A percentile compares a stretch with the other conserved stretches of the same genome.
phyloP scores from a whole-genome alignment of 2,113 vertebrate species.

The Brienomyrus brachyistius region DNA sequence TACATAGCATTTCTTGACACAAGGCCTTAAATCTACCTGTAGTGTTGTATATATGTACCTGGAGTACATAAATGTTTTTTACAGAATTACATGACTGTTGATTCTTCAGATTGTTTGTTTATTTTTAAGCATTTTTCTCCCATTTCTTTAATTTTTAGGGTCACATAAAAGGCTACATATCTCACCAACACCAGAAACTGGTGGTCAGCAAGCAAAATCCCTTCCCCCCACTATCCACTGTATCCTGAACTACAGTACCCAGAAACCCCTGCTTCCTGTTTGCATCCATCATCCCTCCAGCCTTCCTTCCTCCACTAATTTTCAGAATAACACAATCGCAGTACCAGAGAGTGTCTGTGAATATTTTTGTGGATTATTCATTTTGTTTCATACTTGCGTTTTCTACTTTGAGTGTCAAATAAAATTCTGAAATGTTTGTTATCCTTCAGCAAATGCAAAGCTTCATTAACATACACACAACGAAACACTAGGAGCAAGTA shows the following conservation, averaged over 20 bases:
- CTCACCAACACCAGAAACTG: constrained; percentile 95
- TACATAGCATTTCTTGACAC: background rate
- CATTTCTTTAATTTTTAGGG: constrained; percentile 60
- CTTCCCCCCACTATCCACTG: constrained; percentile 78
- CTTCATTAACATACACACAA: background rate
- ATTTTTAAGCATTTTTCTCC: background rate
- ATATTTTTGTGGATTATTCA: background rate
- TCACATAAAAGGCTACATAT: constrained; percentile 97
- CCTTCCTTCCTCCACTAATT: too few species aligned
- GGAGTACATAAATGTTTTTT: background rate
- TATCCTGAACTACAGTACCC: constrained; percentile 63
- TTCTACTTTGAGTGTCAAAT: constrained; percentile 16
- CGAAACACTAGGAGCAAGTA: background rate
- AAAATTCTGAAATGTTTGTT: constrained; percentile 12
- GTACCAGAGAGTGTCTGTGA: background rate
- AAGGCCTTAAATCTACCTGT: background rate
- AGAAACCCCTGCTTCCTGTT: constrained; percentile 27
- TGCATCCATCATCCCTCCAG: background rate
- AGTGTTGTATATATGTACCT: background rate
- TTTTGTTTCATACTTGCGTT: constrained; percentile 1
- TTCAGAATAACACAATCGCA: too few species aligned
- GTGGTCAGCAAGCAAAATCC: constrained; percentile 98
- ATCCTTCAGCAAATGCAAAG: background rate
- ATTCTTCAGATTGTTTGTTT: background rate
- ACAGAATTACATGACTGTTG: background rate